These are phyloP conservation scores for Emberiza fucata DNA, from an alignment of 2,113 vertebrate genomes.

Conservation along the genomic window DNA sequence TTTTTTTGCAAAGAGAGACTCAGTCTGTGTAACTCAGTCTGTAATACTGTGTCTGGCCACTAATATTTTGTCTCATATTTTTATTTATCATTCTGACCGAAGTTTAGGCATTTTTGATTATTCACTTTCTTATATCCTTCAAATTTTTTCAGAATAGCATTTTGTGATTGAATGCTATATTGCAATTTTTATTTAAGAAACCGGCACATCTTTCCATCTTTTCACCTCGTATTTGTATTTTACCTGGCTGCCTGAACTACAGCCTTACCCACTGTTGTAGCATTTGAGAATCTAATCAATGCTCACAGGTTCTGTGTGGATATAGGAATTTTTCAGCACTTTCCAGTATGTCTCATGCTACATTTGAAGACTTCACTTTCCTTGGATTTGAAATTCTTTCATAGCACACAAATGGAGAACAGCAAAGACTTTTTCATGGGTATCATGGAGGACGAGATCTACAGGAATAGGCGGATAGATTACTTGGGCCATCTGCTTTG, in stretches of 20 bases:
- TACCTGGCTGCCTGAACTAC: neutral
- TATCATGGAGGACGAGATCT: neutral
- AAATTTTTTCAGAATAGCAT: neutral
- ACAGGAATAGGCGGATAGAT: neutral
- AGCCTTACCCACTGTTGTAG: neutral
- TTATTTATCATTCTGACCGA: neutral
- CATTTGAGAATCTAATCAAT: neutral
- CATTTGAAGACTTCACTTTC: neutral
- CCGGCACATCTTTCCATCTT: neutral
- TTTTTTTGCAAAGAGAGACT: neutral
- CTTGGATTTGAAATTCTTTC: neutral
- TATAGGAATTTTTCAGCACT: neutral
- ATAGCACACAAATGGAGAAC: neutral
- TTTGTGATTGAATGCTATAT: neutral
- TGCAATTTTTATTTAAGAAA: neutral
- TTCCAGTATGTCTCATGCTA: neutral
- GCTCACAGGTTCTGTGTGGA: neutral
- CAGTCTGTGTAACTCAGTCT: neutral
- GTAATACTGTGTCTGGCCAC: neutral
- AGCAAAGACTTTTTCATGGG: neutral
- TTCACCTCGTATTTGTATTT: neutral
- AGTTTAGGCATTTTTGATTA: neutral
- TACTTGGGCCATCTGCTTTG: neutral
- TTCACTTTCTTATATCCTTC: neutral
- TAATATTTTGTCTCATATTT: neutral